A percentile compares a stretch with the other conserved stretches of the same genome.
Conservation (phyloP, 2,888 invertebrate species). For the Tuberolachnus salignus region DNA sequence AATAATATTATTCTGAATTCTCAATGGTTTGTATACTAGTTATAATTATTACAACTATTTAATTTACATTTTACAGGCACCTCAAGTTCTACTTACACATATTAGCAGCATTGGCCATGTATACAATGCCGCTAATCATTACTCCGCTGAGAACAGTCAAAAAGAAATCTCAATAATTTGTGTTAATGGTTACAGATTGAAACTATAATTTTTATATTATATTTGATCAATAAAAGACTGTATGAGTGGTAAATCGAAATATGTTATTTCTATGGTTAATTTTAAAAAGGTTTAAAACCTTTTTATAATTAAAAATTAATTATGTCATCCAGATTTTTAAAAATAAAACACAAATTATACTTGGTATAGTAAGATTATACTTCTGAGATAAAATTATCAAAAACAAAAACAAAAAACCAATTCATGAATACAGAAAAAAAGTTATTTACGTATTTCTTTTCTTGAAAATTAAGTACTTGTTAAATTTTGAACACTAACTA, state of each 20-base stretch:
- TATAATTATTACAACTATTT: neutral
- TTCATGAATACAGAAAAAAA: no score
- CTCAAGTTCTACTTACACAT: constrained; percentile 46
- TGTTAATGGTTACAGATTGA: constrained; percentile 11
- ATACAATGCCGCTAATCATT: constrained; percentile 26
- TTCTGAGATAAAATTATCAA: no score
- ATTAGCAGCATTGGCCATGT: constrained; percentile 19
- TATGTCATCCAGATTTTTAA: neutral
- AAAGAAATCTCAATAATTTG: constrained; percentile 48
- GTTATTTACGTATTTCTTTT: no score
- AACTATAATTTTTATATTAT: constrained; percentile 10
- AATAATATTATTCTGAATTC: neutral
- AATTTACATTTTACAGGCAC: constrained; percentile 28
- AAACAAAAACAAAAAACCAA: no score
- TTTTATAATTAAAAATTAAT: neutral
- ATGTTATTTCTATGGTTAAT: constrained; percentile 1
- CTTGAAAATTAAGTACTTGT: no score
- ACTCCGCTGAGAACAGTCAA: constrained; percentile 28
- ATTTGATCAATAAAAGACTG: constrained; percentile 41
- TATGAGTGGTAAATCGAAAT: constrained; percentile 37
- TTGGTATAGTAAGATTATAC: no score
- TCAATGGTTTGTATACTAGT: neutral
- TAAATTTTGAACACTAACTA: no score
- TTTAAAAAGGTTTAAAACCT: constrained; percentile 8
- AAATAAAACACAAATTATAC: neutral